These are phyloP conservation scores for Indicator indicator DNA, from an alignment of 2,113 vertebrate species.

Conservation along the genomic window DNA sequence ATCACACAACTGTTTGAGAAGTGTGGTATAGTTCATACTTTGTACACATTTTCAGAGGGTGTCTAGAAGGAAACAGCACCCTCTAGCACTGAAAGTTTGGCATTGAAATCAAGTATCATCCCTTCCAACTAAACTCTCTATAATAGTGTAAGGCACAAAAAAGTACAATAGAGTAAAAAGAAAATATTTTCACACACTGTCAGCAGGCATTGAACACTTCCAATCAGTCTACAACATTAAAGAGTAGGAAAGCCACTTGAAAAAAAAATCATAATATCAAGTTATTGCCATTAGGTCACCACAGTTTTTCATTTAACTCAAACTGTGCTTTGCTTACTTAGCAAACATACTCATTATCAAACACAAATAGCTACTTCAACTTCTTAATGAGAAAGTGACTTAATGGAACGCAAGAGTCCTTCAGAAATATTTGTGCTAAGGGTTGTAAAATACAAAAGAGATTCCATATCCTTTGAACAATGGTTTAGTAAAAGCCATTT, in stretches of 20 bases:
- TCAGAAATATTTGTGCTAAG: background rate
- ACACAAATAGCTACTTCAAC: background rate
- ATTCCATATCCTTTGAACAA: background rate
- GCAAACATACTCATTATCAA: background rate
- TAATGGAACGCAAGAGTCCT: background rate
- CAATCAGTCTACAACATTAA: background rate
- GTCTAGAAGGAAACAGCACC: conserved; percentile 43
- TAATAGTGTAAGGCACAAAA: background rate
- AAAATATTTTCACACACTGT: background rate
- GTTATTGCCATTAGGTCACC: background rate
- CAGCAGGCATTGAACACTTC: background rate
- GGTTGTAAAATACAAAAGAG: background rate
- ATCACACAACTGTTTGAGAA: background rate
- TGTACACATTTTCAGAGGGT: background rate
- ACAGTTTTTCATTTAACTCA: background rate
- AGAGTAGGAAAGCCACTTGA: background rate
- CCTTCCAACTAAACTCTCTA: background rate
- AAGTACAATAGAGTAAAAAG: background rate
- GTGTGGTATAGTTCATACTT: background rate
- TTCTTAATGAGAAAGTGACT: background rate
- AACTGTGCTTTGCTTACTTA: background rate
- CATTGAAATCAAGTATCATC: background rate
- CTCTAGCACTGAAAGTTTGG: conserved; percentile 20
- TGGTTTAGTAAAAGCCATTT: background rate
- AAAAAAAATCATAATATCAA: background rate